Percentiles rank a stretch among this genome's conserved stretches.
Evolutionary conservation across 2,888 invertebrate genomes (phyloP).

Genomic region (Mermis nigrescens): DNA sequence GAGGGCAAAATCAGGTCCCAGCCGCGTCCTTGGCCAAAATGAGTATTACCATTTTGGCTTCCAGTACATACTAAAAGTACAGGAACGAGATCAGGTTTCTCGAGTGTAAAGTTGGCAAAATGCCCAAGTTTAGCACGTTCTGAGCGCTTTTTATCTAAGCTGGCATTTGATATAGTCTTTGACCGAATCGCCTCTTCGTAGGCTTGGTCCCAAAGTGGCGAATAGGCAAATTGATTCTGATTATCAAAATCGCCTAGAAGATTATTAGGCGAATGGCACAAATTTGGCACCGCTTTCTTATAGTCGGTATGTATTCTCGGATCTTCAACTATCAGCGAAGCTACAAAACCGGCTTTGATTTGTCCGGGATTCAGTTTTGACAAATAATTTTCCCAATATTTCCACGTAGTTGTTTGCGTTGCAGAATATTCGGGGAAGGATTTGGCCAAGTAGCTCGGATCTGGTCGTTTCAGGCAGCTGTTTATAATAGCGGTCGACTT

Average conservation of each 20-base stretch:
- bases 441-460: neutral
- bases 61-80: neutral
- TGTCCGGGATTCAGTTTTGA: slow-evolving; percentile 41
- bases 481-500: neutral
- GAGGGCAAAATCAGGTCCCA: slow-evolving; percentile 70
- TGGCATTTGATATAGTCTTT: no score
- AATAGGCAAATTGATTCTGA: no score
- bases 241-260: no score
- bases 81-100: slow-evolving; percentile 1
- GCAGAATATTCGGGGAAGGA: neutral
- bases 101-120: neutral
- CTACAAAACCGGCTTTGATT: slow-evolving; percentile 47
- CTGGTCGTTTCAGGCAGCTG: neutral
- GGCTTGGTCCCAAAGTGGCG: neutral
- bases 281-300: neutral
- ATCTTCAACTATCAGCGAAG: slow-evolving; percentile 57
- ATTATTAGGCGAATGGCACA: neutral
- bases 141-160: neutral
- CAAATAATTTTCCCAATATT: neutral
- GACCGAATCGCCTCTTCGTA: neutral
- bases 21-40: slow-evolving; percentile 37
- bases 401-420: no score
- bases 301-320: slow-evolving; percentile 49
- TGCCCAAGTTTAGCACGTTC: neutral
- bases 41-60: neutral